phyloP scores from a whole-genome alignment of 2,797 vertebrate genomes.

The Anguilla obscura region DNA sequence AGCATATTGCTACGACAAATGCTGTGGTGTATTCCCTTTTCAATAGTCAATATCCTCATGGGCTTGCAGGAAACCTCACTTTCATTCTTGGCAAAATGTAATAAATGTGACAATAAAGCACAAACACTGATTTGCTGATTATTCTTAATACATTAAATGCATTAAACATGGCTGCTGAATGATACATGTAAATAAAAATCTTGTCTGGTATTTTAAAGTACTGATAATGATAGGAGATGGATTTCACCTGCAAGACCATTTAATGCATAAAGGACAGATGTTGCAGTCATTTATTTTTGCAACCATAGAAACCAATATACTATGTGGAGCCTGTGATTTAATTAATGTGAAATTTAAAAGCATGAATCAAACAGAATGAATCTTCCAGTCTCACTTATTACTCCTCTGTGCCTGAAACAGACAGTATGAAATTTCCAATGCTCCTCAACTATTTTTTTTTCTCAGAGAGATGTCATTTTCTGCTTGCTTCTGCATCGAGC shows the following conservation, averaged over 20 bases:
- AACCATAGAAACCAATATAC: neutral
- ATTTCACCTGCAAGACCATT: neutral
- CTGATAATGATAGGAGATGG: too few relatives aligned
- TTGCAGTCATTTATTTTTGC: neutral
- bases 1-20: too few relatives aligned
- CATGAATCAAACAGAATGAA: constrained; percentile 10
- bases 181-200: too few relatives aligned
- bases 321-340: neutral
- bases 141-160: too few relatives aligned
- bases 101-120: too few relatives aligned
- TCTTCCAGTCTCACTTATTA: neutral
- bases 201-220: too few relatives aligned
- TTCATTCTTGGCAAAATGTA: too few relatives aligned
- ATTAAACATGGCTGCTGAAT: too few relatives aligned
- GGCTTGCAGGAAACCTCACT: too few relatives aligned
- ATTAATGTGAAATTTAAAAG: constrained; percentile 10
- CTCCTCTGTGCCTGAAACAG: neutral
- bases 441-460: neutral
- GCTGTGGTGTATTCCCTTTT: too few relatives aligned
- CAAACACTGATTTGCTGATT: too few relatives aligned
- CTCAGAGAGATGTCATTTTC: neutral
- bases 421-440: neutral
- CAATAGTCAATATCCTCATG: too few relatives aligned
- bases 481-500: neutral
- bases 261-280: neutral